A percentile compares a stretch with the other conserved stretches of the same genome.
phyloP scores from a whole-genome alignment of 1,140 invertebrate genomes.

The Cheumatopsyche charites region DNA sequence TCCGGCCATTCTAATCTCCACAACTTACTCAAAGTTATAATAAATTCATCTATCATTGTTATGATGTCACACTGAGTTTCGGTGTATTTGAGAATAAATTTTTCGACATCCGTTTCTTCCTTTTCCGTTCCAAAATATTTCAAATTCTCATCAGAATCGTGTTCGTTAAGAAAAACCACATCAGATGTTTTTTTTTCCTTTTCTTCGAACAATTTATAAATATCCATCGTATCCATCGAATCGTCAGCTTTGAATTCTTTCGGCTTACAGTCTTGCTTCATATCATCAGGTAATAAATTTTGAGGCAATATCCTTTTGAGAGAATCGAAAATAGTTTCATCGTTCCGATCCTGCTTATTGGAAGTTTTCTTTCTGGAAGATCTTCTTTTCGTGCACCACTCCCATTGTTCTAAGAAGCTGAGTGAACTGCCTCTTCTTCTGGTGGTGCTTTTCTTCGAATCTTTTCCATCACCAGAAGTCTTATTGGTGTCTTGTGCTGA shows the following conservation, averaged over 20 bases:
- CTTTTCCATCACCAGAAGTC: conserved; percentile 57
- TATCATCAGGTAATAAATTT: conserved; percentile 49
- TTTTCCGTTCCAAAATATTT: conserved; percentile 70
- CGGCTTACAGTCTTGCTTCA: conserved; percentile 57
- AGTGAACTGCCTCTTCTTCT: conserved; percentile 70
- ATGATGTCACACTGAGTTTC: conserved; percentile 64
- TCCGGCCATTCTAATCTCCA: conserved; percentile 71
- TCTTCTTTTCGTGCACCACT: conserved; percentile 74
- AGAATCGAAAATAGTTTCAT: conserved; percentile 69
- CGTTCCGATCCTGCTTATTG: conserved; percentile 59
- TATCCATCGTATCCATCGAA: conserved; percentile 68
- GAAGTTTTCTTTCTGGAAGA: conserved; percentile 65
- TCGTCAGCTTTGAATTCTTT: conserved; percentile 58
- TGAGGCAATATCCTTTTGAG: conserved; percentile 66
- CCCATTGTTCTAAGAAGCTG: conserved; percentile 72
- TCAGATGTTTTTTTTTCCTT: conserved; percentile 56
- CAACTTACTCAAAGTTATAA: conserved; percentile 64
- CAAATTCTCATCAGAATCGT: conserved; percentile 42
- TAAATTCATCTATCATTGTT: conserved; percentile 66
- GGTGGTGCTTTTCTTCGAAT: conserved; percentile 63
- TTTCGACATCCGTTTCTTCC: conserved; percentile 68
- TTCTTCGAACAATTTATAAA: conserved; percentile 68
- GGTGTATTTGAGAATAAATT: conserved; percentile 66
- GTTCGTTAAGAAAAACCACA: conserved; percentile 37
- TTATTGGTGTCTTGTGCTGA: conserved; percentile 46